Base-by-base conservation (phyloP, 2,888 invertebrate species). In the Exocentrus adspersus region DNA sequence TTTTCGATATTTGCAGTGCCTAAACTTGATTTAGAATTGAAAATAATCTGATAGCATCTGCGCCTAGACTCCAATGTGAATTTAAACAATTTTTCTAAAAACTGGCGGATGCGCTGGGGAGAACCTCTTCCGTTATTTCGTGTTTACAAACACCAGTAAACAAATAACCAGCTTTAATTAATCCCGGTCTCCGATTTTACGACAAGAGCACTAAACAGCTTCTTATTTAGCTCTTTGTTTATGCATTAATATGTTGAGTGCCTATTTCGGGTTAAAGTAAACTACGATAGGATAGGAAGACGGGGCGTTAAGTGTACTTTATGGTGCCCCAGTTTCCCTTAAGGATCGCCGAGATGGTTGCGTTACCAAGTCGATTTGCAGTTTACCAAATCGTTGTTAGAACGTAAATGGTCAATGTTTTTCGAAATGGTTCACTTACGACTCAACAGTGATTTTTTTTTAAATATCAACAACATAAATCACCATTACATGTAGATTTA, bases 71-170 rank as follows among this genome's bases (percentile, higher is more conserved):
- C n/a, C n/a, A n/a, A n/a, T n/a, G n/a, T n/a, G n/a, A n/a, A n/a
- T 28, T 28, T 28, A 28, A 28, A 28, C 28, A 7, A 28, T 32
- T 32, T 32, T 7, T n/a, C n/a, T n/a, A n/a, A n/a, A n/a, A n/a
- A n/a, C n/a, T n/a, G n/a, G n/a, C n/a, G n/a, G n/a, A n/a, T 32
- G 6, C 2, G n/a, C n/a, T 7, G 6, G 9, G 14, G 12, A 5
- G 2, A 37, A 12, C 37, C n/a, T 12, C 12, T 5, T 37, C 12
- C 14, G 14, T n/a, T 37, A n/a, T 37, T 19, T 30, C 17, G 28
- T 48, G 28, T 51, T 37, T 48, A 28, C 2, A 43, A 43, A 54
- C 54, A 54, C n/a, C 43, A 6, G 19, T 17, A 43, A 54, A 53
- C n/a, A 42, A 45, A 24, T 10, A 16, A 28, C 20, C 16, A 20